Conservation (phyloP, 2,888 invertebrate species). For the Netelia melanura region DNA sequence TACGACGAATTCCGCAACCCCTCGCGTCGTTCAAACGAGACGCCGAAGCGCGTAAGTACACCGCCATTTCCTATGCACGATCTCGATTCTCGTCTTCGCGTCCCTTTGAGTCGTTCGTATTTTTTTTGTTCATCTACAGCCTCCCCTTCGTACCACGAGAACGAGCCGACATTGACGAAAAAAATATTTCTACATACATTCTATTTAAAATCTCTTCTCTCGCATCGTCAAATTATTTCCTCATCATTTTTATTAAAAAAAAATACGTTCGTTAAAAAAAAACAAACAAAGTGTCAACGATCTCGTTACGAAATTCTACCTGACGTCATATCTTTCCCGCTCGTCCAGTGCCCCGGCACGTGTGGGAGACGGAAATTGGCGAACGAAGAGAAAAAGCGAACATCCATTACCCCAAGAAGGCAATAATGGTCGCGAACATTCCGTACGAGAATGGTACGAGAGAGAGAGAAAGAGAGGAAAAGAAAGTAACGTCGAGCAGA, state of each 20-base stretch:
- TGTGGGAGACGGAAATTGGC: conserved; percentile 32
- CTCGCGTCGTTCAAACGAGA: conserved; percentile 74
- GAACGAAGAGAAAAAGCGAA: conserved; percentile 62
- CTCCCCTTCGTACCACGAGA: background rate
- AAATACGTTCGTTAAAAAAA: background rate
- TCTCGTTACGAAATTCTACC: conserved; percentile 24
- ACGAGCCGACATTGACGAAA: background rate
- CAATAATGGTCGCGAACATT: conserved; percentile 72
- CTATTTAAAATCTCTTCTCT: background rate
- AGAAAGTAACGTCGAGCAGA: conserved; percentile 55
- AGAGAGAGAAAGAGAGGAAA: conserved; percentile 40
- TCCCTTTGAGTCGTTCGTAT: conserved; percentile 39
- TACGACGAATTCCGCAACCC: conserved; percentile 80
- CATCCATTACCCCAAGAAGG: conserved; percentile 72
- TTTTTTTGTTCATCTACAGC: background rate
- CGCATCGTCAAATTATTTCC: background rate
- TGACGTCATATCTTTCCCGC: conserved; percentile 19
- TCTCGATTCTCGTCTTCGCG: conserved; percentile 44
- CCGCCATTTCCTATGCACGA: conserved; percentile 76
- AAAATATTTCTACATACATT: background rate
- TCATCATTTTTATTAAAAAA: background rate
- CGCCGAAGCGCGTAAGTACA: conserved; percentile 71
- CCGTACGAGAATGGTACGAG: conserved; percentile 64
- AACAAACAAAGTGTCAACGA: background rate
- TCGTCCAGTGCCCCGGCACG: conserved; percentile 31